Evolutionary conservation across 2,113 vertebrate genomes (phyloP).

Genomic region (Etheostoma cragini): DNA sequence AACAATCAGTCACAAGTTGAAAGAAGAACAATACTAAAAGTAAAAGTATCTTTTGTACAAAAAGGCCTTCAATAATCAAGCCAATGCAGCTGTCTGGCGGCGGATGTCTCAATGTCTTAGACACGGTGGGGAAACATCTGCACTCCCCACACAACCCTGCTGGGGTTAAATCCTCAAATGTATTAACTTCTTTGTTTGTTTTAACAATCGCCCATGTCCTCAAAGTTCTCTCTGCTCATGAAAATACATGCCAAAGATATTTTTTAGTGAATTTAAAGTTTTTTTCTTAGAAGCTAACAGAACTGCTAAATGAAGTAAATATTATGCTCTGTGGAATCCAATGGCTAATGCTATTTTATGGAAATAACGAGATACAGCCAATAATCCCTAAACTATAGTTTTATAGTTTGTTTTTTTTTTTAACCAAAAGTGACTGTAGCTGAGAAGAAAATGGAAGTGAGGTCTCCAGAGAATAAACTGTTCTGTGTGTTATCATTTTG

Average conservation of each 20-base stretch:
- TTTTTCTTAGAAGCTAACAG: no score
- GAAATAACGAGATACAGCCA: not conserved
- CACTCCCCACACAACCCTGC: accelerated
- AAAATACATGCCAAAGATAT: not conserved
- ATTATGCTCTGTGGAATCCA: not conserved
- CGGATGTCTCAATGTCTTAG: not conserved
- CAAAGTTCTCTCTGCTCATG: not conserved
- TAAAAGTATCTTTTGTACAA: not conserved
- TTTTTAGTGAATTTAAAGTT: not conserved
- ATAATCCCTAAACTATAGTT: not conserved
- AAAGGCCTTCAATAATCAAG: not conserved
- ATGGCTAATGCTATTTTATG: not conserved
- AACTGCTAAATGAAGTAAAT: not conserved
- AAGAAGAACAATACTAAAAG: not conserved
- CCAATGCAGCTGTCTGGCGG: not conserved
- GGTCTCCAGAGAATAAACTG: not conserved
- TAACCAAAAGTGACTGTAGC: not conserved
- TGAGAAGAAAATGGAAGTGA: not conserved
- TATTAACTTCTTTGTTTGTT: not conserved
- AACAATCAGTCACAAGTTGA: not conserved
- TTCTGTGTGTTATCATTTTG: not conserved
- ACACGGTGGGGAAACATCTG: not conserved
- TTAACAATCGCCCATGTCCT: no score
- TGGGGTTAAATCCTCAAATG: not conserved
- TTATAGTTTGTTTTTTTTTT: no score